phyloP scores from a whole-genome alignment of 2,888 invertebrate genomes.

The Pachydiplax longipennis region DNA sequence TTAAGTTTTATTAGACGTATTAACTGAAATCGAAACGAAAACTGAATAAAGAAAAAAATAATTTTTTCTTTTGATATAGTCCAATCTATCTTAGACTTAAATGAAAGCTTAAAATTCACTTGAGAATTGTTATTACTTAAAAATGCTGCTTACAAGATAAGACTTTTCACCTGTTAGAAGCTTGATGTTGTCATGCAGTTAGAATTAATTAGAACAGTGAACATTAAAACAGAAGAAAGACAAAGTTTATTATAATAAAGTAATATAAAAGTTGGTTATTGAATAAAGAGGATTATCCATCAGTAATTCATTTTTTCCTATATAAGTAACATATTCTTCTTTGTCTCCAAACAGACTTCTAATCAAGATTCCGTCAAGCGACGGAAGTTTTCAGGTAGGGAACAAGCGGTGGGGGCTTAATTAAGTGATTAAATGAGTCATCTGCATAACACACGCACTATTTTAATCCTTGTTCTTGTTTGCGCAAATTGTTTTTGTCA shows the following conservation, averaged over 20 bases:
- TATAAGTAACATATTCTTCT: conserved; percentile 53
- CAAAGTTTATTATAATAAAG: too few species aligned
- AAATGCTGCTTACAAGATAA: background rate
- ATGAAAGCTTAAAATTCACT: too few species aligned
- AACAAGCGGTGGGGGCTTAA: conserved; percentile 34
- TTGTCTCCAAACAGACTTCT: conserved; percentile 59
- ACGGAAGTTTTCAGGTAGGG: conserved; percentile 60
- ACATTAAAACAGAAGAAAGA: too few species aligned
- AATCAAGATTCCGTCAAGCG: conserved; percentile 59
- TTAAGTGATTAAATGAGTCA: background rate
- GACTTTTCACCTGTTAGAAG: background rate
- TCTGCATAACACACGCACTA: background rate
- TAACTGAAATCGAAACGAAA: too few species aligned
- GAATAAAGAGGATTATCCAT: background rate
- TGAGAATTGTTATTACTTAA: too few species aligned
- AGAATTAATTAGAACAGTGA: too few species aligned
- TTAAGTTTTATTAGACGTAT: too few species aligned
- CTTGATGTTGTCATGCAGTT: too few species aligned
- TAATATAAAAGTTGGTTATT: conserved; percentile 46
- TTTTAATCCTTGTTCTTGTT: background rate
- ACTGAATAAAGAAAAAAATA: too few species aligned
- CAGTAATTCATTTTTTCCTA: conserved; percentile 46
- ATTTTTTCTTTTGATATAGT: too few species aligned
- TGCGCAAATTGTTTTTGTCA: background rate
- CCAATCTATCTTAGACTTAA: too few species aligned